A percentile compares a stretch with the other conserved stretches of the same genome.
Evolutionary conservation across 2,113 vertebrate genomes (phyloP).

Genomic region (Oplegnathus fasciatus): DNA sequence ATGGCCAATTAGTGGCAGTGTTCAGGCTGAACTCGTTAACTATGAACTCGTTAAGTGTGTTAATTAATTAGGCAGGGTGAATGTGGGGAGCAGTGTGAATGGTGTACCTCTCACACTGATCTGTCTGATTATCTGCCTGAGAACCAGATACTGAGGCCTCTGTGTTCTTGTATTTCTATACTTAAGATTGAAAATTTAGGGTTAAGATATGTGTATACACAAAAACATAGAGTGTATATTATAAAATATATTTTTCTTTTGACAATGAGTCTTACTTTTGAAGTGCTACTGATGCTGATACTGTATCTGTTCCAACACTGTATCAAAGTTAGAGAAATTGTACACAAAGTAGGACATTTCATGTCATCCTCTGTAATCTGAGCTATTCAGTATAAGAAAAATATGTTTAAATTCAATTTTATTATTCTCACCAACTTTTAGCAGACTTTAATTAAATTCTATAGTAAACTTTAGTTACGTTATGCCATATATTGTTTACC

Average conservation of each 20-base stretch:
- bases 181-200: not conserved
- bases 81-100: constrained; percentile 30
- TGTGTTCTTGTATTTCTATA: not conserved
- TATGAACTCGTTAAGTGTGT: constrained; percentile 63
- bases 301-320: not conserved
- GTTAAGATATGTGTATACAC: not conserved
- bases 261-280: not conserved
- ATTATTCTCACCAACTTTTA: not conserved
- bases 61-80: constrained; percentile 73
- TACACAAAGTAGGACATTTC: not conserved
- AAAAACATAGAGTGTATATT: not conserved
- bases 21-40: constrained; percentile 62
- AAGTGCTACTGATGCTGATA: not conserved
- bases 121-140: constrained; percentile 8
- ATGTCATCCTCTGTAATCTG: not conserved
- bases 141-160: not conserved
- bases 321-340: not conserved
- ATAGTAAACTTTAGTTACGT: too few species aligned
- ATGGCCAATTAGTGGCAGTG: constrained; percentile 70
- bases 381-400: not conserved
- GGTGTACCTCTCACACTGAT: constrained; percentile 10
- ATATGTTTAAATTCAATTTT: not conserved
- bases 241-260: not conserved
- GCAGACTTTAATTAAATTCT: too few species aligned
- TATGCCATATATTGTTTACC: too few species aligned